Conservation (phyloP, 2,797 vertebrate species). For the Yasuhikotakia modesta region DNA sequence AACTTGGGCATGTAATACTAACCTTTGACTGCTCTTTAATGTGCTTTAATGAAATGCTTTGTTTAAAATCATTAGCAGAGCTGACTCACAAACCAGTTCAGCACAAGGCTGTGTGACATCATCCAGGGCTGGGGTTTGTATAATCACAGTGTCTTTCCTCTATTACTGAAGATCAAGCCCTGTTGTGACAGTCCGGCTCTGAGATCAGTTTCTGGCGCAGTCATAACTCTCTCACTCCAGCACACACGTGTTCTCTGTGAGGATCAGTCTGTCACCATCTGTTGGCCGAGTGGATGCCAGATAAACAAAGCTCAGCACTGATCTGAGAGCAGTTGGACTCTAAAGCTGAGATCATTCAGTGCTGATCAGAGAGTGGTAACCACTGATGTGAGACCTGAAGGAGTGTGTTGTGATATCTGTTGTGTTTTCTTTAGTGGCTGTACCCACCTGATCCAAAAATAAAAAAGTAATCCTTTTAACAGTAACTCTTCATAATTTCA, state of each 20-base stretch:
- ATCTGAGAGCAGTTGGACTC: slow-evolving; percentile 48
- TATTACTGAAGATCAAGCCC: slow-evolving; percentile 47
- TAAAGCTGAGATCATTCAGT: slow-evolving; percentile 39
- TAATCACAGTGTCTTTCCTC: slow-evolving; percentile 37
- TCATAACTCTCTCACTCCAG: slow-evolving; percentile 25
- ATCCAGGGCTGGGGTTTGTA: slow-evolving; percentile 35
- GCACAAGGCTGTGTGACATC: slow-evolving; percentile 14
- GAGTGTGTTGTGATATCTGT: slow-evolving; percentile 3
- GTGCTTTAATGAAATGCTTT: slow-evolving; percentile 13
- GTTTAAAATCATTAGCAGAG: background rate
- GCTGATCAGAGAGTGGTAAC: slow-evolving; percentile 26
- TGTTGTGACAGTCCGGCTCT: slow-evolving; percentile 46
- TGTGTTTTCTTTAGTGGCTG: no score
- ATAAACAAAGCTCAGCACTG: slow-evolving; percentile 42
- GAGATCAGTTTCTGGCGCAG: slow-evolving; percentile 58
- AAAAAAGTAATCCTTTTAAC: no score
- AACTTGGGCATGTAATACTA: no score
- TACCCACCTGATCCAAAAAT: no score
- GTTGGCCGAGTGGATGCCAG: slow-evolving; percentile 52
- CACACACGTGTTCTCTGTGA: slow-evolving; percentile 56
- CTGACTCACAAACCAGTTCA: background rate
- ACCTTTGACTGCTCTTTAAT: background rate
- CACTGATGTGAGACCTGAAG: slow-evolving; percentile 22
- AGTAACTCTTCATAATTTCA: no score
- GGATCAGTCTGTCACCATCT: slow-evolving; percentile 61